These are phyloP conservation scores for Lymantria monacha DNA, from an alignment of 2,888 invertebrate genomes.

Conservation along the genomic window DNA sequence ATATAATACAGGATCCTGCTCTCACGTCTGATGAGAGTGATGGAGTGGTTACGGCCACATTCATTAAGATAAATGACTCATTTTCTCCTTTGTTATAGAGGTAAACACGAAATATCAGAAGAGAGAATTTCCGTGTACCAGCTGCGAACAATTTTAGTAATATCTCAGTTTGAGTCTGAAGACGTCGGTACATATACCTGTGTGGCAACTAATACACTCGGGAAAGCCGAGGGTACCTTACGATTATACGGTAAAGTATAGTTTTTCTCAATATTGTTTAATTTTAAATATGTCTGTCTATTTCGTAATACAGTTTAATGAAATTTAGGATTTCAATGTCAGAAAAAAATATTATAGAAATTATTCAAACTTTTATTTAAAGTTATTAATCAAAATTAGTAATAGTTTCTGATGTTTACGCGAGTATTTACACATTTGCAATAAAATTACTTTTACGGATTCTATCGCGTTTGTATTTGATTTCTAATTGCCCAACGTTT, in stretches of 20 bases:
- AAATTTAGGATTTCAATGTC: too few species aligned
- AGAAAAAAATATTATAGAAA: too few species aligned
- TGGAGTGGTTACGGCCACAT: constrained; percentile 3
- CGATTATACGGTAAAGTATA: constrained; percentile 84
- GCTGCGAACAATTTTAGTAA: constrained; percentile 83
- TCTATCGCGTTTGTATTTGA: too few species aligned
- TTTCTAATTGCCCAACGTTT: too few species aligned
- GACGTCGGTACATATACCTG: constrained; percentile 88
- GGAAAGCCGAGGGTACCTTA: constrained; percentile 86
- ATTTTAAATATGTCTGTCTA: too few species aligned
- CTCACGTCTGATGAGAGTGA: constrained; percentile 2
- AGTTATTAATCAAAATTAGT: too few species aligned
- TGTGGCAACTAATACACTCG: constrained; percentile 86
- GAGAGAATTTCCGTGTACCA: constrained; percentile 83
- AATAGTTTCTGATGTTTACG: too few species aligned
- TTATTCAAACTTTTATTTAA: too few species aligned
- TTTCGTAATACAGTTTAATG: too few species aligned
- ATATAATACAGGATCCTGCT: background rate
- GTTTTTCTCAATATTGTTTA: background rate
- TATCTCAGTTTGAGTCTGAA: constrained; percentile 81
- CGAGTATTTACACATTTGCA: too few species aligned
- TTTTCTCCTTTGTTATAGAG: constrained; percentile 67
- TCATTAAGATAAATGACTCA: constrained; percentile 15
- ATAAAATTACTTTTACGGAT: too few species aligned
- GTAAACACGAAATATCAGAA: constrained; percentile 85